phyloP scores from a whole-genome alignment of 2,797 vertebrate genomes.

The Sebastes itinus region DNA sequence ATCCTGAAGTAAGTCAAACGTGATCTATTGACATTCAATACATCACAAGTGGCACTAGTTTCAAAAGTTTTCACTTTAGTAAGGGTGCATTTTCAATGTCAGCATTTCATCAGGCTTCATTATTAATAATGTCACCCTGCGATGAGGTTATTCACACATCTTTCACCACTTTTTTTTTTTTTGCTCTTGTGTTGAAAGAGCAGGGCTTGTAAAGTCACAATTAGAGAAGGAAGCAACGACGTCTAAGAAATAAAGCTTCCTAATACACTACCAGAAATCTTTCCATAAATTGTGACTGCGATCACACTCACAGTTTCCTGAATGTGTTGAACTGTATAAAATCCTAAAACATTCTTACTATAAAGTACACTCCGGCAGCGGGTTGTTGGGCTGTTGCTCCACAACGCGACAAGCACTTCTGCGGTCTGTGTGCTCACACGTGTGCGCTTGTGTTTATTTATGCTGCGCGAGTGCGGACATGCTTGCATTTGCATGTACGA shows the following conservation, averaged over 20 bases:
- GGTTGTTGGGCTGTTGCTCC: background rate
- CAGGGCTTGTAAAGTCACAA: background rate
- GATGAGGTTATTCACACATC: background rate
- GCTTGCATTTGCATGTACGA: conserved; percentile 43
- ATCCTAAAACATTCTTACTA: background rate
- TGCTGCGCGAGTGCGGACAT: conserved; percentile 19
- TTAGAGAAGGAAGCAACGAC: background rate
- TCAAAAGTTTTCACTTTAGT: background rate
- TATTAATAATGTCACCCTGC: background rate
- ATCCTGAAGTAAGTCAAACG: conserved; percentile 11
- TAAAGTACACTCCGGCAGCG: background rate
- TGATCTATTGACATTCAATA: background rate
- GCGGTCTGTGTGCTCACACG: conserved; percentile 36
- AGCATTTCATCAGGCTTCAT: background rate
- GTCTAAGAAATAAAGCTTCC: background rate
- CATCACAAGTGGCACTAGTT: background rate
- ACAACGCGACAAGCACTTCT: conserved; percentile 27
- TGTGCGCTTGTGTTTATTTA: conserved; percentile 54
- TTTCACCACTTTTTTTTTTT: background rate
- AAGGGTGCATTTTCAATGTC: background rate
- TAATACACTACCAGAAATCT: background rate
- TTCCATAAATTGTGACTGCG: background rate
- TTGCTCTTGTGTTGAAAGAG: background rate
- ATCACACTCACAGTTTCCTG: background rate
- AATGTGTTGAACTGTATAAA: background rate